phyloP scores from a whole-genome alignment of 2,888 invertebrate genomes.

The Lithophane socia region DNA sequence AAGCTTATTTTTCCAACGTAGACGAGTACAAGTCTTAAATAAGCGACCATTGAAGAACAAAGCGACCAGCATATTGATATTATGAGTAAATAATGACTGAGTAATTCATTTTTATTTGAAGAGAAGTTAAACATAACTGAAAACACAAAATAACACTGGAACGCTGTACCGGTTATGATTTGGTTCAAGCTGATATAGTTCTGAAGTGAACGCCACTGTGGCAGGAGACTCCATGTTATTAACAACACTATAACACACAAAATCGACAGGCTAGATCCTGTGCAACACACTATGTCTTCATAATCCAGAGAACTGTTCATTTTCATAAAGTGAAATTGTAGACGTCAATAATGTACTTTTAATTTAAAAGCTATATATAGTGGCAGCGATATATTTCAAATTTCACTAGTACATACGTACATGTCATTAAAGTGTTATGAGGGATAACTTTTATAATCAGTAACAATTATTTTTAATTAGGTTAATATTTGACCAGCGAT shows the following conservation, averaged over 20 bases:
- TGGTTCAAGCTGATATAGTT: conserved; percentile 49
- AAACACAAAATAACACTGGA: neutral
- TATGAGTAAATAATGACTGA: conserved; percentile 31
- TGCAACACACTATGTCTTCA: neutral
- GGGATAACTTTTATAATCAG: neutral
- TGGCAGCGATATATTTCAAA: neutral
- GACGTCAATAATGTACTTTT: neutral
- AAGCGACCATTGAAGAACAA: conserved; percentile 46
- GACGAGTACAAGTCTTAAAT: conserved; percentile 56
- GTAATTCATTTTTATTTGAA: accelerated
- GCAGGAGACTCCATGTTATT: conserved; percentile 42
- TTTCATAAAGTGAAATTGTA: neutral
- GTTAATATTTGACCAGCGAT: too few species aligned
- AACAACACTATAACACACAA: conserved; percentile 41
- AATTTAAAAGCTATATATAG: too few species aligned
- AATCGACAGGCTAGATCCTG: conserved; percentile 23
- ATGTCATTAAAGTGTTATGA: neutral
- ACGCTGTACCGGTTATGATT: conserved; percentile 33
- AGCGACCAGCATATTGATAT: conserved; percentile 53
- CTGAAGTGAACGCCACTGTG: conserved; percentile 49
- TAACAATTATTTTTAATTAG: conserved; percentile 27
- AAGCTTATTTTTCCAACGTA: conserved; percentile 44
- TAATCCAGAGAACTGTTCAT: neutral
- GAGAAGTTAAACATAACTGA: neutral
- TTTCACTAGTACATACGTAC: neutral